Evolutionary conservation across 2,888 invertebrate species (phyloP).

Genomic region (Hesperia comma): DNA sequence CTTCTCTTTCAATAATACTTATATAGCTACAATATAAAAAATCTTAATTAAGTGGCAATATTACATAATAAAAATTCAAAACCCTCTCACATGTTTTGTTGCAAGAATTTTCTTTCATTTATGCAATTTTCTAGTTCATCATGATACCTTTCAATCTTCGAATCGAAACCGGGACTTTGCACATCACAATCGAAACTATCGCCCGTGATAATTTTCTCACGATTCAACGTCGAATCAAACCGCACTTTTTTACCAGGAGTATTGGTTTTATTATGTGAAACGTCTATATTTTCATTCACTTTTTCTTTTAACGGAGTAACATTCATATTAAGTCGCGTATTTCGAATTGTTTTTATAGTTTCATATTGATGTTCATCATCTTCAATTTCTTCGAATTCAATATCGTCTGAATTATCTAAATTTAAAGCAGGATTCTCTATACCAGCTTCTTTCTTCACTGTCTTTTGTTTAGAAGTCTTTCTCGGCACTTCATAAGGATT

Average conservation of each 20-base stretch:
- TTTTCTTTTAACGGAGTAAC: constrained; percentile 71
- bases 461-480: constrained; percentile 64
- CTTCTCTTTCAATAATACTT: no score
- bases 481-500: constrained; percentile 80
- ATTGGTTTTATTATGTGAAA: constrained; percentile 61
- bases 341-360: constrained; percentile 72
- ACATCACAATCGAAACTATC: constrained; percentile 76
- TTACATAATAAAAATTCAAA: no score
- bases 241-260: constrained; percentile 77
- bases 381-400: constrained; percentile 71
- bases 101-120: constrained; percentile 76
- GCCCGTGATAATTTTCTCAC: constrained; percentile 77
- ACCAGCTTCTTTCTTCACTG: constrained; percentile 62
- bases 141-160: constrained; percentile 77
- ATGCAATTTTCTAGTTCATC: constrained; percentile 81
- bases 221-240: constrained; percentile 78
- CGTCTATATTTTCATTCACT: constrained; percentile 57
- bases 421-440: constrained; percentile 76
- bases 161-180: constrained; percentile 76
- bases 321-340: constrained; percentile 73
- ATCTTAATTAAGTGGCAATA: no score
- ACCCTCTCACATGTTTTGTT: constrained; percentile 70
- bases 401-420: constrained; percentile 76
- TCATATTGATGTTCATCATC: constrained; percentile 75
- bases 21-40: neutral